A percentile compares a stretch with the other conserved stretches of the same genome.
These are phyloP conservation scores for Plutella xylostella DNA, from an alignment of 2,888 invertebrate species.

Conservation along the genomic window DNA sequence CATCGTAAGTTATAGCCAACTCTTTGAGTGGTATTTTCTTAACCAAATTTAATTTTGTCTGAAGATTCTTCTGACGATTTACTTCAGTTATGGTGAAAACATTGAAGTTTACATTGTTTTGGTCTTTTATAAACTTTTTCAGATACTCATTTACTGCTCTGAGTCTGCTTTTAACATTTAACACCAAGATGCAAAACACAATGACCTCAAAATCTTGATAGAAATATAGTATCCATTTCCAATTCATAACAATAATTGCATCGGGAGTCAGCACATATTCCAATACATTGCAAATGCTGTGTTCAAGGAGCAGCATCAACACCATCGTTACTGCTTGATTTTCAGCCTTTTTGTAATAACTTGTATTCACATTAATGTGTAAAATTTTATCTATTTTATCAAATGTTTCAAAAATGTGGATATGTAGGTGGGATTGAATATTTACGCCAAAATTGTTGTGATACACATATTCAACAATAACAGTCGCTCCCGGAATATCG, in stretches of 20 bases:
- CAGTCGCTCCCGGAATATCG: no score
- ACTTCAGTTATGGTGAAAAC: neutral
- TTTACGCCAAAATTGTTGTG: no score
- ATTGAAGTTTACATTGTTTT: neutral
- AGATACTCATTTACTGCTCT: slow-evolving; percentile 9
- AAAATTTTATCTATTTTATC: no score
- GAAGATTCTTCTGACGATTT: neutral
- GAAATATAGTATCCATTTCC: neutral
- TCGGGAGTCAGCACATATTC: neutral
- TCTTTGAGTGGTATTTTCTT: slow-evolving; percentile 7
- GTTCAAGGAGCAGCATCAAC: neutral
- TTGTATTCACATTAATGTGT: neutral
- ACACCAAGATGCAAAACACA: slow-evolving; percentile 7
- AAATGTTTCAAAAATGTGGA: no score
- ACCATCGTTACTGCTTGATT: neutral
- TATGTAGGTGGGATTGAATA: no score
- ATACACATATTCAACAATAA: no score
- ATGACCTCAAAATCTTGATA: slow-evolving; percentile 2
- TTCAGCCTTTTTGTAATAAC: neutral
- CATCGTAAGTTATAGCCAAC: slow-evolving; percentile 12
- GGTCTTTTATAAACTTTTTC: neutral
- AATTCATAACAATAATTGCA: no score
- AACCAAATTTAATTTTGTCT: neutral
- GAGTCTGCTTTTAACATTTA: slow-evolving; percentile 8
- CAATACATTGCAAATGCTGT: neutral